A percentile compares a stretch with the other conserved stretches of the same genome.
phyloP scores from a whole-genome alignment of 1,140 invertebrate genomes.

The Himalopsyche phryganea region DNA sequence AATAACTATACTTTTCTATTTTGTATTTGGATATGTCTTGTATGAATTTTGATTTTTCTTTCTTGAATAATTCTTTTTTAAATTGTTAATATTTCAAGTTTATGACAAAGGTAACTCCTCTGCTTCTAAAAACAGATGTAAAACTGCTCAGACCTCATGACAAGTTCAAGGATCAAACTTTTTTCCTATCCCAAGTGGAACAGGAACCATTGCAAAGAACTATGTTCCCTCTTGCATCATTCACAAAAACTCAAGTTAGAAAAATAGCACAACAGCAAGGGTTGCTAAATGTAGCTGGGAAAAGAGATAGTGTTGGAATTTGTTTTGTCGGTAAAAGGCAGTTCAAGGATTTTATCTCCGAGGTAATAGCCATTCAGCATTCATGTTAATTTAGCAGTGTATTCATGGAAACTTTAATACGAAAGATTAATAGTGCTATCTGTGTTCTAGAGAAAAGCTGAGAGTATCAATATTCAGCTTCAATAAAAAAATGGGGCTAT shows the following conservation, averaged over 20 bases:
- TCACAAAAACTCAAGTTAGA: slow-evolving; percentile 77
- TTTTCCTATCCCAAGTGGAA: slow-evolving; percentile 85
- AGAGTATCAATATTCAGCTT: background rate
- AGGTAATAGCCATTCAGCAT: slow-evolving; percentile 55
- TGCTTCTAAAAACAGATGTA: slow-evolving; percentile 21
- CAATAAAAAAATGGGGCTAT: background rate
- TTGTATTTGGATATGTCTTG: too few relatives aligned
- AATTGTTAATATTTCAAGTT: too few relatives aligned
- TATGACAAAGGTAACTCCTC: too few relatives aligned
- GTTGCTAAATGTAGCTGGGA: slow-evolving; percentile 71
- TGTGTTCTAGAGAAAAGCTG: background rate
- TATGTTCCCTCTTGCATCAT: slow-evolving; percentile 87
- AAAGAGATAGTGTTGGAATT: slow-evolving; percentile 92
- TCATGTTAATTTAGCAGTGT: background rate
- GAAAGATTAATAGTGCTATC: background rate
- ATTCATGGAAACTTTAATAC: slow-evolving; percentile 5
- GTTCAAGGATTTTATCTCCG: slow-evolving; percentile 72
- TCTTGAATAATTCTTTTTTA: too few relatives aligned
- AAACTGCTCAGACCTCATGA: slow-evolving; percentile 70
- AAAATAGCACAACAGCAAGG: slow-evolving; percentile 70
- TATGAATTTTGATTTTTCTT: too few relatives aligned
- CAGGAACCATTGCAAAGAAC: slow-evolving; percentile 73
- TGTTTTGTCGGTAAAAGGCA: slow-evolving; percentile 90
- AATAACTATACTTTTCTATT: too few relatives aligned
- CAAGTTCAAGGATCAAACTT: slow-evolving; percentile 88